phyloP scores from a whole-genome alignment of 2,888 invertebrate genomes.

The Lathronympha strigana region DNA sequence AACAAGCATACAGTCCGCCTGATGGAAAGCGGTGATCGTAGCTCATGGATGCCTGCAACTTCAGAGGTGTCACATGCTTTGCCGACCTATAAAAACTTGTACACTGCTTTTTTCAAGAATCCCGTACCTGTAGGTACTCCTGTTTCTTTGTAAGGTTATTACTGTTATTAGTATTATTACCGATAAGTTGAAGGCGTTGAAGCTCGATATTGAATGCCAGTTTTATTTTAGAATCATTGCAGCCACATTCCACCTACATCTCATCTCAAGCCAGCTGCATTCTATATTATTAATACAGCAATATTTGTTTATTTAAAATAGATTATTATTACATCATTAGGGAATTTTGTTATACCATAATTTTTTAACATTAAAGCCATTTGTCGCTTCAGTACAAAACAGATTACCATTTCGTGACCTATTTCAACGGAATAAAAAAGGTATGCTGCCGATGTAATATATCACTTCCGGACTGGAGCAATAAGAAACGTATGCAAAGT shows the following conservation, averaged over 20 bases:
- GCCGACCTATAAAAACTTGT: too few species aligned
- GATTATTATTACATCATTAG: background rate
- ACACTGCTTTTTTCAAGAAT: too few species aligned
- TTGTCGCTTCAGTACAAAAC: background rate
- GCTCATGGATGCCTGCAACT: too few species aligned
- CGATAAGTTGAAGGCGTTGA: too few species aligned
- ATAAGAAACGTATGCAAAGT: background rate
- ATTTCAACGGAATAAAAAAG: conserved; percentile 2
- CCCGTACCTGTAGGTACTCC: too few species aligned
- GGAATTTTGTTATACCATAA: background rate
- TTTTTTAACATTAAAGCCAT: background rate
- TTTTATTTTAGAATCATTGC: background rate
- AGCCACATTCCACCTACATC: background rate
- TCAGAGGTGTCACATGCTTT: too few species aligned
- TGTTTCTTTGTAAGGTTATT: too few species aligned
- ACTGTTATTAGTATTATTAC: too few species aligned
- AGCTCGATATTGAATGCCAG: too few species aligned
- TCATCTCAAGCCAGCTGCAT: background rate
- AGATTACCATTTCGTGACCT: conserved; percentile 10
- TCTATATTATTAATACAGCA: background rate
- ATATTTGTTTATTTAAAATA: too few species aligned
- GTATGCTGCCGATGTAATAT: conserved; percentile 8
- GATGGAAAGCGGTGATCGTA: too few species aligned
- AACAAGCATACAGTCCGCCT: too few species aligned
- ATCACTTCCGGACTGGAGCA: background rate